Evolutionary conservation across 2,888 invertebrate genomes (phyloP), one percentile per base, ranked within the genome.

Genomic region (Odontothrips loti): DNA sequence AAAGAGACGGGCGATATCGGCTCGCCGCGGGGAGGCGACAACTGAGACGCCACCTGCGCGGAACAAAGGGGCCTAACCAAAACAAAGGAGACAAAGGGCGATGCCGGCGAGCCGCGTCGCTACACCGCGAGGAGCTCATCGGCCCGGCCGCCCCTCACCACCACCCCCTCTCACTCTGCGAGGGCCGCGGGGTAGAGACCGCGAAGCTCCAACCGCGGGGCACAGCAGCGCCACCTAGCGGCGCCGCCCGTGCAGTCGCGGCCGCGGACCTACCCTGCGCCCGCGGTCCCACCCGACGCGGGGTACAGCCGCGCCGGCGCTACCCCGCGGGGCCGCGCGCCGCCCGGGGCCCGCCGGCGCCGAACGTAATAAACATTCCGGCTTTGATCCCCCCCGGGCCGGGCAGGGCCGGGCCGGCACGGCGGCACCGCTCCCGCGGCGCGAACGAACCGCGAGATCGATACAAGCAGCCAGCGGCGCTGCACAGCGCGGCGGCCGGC

Each of bases 201-300:
- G 51, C 58, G 58, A 10, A 10, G 58, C 58, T 11, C 58, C 58
- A 15, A n/a, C n/a, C 58, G 58, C 8, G 0, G 34, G 10, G 68
- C 68, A 75, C 27, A 11, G 23, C 68, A 75, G 68, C 68, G 68
- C 68, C 68, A 75, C 68, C 68, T 23, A 23, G 68, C 68, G 68
- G 68, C 68, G 11, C 9, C 9, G 68, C 27, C 27, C 8, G 23
- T 0, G 23, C 68, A 20, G 23, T 9, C 20, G 23, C 68, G 27
- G 12, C 51, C 15, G 51, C 51, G 51, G 58, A 6, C 17, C 58
- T 75, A 75, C 27, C 23, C 68, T 23, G 23, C 68, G 68, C 68
- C 20, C 15, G n/a, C 34, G 34, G 34, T 43, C 34, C 34, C 34
- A 6, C 34, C 34, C 34, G 34, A 6, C 68, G 68, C 2, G 68